A percentile compares a stretch with the other conserved stretches of the same genome.
phyloP scores from a whole-genome alignment of 2,888 invertebrate genomes.

The Clepsis dumicolana region DNA sequence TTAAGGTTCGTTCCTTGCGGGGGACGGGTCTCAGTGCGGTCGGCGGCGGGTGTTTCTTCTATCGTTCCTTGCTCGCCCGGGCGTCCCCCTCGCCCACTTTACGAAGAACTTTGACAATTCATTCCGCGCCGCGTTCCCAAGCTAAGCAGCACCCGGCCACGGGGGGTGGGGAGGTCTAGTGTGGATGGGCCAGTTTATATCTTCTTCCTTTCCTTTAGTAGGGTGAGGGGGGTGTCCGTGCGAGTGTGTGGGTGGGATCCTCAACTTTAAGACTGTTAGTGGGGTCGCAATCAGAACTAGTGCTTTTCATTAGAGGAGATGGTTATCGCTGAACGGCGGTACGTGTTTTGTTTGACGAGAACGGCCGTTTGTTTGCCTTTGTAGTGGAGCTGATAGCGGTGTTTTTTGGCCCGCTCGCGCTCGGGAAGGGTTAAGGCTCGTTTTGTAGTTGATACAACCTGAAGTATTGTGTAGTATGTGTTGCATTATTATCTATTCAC shows the following conservation, averaged over 20 bases:
- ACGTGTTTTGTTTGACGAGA: constrained; percentile 76
- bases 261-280: constrained; percentile 83
- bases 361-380: constrained; percentile 61
- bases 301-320: constrained; percentile 83
- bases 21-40: constrained; percentile 62
- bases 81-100: constrained; percentile 58
- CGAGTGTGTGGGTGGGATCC: constrained; percentile 68
- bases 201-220: constrained; percentile 70
- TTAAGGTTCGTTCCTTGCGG: constrained; percentile 69
- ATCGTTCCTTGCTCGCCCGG: constrained; percentile 72
- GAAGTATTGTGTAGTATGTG: too few relatives aligned
- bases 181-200: constrained; percentile 60
- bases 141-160: constrained; percentile 46
- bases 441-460: too few relatives aligned
- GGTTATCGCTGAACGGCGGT: constrained; percentile 70
- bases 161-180: constrained; percentile 55
- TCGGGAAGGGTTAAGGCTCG: not conserved
- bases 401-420: constrained; percentile 1
- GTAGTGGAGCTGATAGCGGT: constrained; percentile 46
- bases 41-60: constrained; percentile 74
- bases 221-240: constrained; percentile 60
- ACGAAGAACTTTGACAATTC: constrained; percentile 66
- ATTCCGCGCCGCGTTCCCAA: constrained; percentile 54
- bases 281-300: constrained; percentile 82
- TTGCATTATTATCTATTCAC: too few relatives aligned